phyloP scores from a whole-genome alignment of 2,797 vertebrate species.

The Cyprinodon diabolis region DNA sequence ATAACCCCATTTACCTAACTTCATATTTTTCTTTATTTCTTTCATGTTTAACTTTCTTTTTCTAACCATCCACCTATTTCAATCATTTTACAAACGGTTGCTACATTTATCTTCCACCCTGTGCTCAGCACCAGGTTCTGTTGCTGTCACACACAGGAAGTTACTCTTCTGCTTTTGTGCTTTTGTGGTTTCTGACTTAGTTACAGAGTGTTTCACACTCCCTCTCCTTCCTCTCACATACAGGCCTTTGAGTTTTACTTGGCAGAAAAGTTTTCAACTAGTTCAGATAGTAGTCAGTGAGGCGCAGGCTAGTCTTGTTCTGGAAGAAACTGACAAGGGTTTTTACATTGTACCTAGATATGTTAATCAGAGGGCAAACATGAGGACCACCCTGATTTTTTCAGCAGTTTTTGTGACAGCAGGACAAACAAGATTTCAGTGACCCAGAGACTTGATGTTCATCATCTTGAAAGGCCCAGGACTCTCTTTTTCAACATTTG shows the following conservation, averaged over 20 bases:
- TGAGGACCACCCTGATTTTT: conserved; percentile 44
- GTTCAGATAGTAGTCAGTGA: conserved; percentile 17
- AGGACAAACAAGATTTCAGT: conserved; percentile 42
- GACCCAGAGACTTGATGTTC: conserved; percentile 32
- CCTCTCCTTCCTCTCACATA: conserved; percentile 67
- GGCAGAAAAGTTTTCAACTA: conserved; percentile 26
- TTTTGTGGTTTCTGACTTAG: conserved; percentile 77
- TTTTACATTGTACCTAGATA: conserved; percentile 14
- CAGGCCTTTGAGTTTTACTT: conserved; percentile 40
- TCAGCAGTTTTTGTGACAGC: conserved; percentile 30
- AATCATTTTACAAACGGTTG: conserved; percentile 14
- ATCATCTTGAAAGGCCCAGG: conserved; percentile 14
- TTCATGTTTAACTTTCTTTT: neutral
- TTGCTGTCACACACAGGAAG: conserved; percentile 80
- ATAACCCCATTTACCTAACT: neutral
- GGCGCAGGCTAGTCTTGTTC: conserved; percentile 5
- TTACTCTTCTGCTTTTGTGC: conserved; percentile 82
- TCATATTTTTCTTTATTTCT: conserved; percentile 1
- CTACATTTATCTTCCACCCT: conserved; percentile 43
- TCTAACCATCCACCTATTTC: conserved; percentile 13
- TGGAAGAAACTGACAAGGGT: conserved; percentile 6
- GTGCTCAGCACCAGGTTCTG: conserved; percentile 51
- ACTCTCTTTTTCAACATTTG: conserved; percentile 24
- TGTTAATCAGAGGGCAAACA: conserved; percentile 38
- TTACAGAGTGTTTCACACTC: conserved; percentile 56